phyloP scores from a whole-genome alignment of 2,797 vertebrate species.

The Brotula barbata region DNA sequence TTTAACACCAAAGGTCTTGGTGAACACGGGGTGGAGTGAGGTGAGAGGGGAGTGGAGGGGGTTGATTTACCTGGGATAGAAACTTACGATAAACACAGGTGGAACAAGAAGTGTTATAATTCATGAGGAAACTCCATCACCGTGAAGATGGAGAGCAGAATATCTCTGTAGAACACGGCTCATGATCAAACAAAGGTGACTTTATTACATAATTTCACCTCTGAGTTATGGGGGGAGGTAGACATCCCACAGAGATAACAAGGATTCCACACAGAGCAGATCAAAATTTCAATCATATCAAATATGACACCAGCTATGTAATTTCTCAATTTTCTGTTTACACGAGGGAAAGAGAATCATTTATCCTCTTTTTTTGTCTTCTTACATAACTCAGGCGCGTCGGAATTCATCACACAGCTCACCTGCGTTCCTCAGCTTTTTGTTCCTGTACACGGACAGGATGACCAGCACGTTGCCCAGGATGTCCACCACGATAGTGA shows the following conservation, averaged over 20 bases:
- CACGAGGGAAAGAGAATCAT: too few relatives aligned
- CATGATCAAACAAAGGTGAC: constrained; percentile 39
- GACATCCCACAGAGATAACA: constrained; percentile 1
- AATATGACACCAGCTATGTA: too few relatives aligned
- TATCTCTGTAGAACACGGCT: constrained; percentile 2
- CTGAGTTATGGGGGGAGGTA: constrained; percentile 41
- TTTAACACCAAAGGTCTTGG: constrained; percentile 34
- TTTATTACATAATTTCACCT: constrained; percentile 53
- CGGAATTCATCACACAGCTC: constrained; percentile 32
- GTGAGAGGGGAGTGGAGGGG: constrained; percentile 9
- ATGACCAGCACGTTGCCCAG: constrained; percentile 83
- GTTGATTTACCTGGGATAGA: constrained; percentile 60
- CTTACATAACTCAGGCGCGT: neutral
- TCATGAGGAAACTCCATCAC: constrained; percentile 53
- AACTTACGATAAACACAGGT: constrained; percentile 55
- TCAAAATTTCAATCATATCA: too few relatives aligned
- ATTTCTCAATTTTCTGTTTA: too few relatives aligned
- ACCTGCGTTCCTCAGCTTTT: constrained; percentile 84
- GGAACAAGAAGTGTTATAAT: constrained; percentile 46
- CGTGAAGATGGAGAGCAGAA: constrained; percentile 8
- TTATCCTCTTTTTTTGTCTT: neutral
- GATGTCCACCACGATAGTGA: constrained; percentile 83
- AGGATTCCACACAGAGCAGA: too few relatives aligned
- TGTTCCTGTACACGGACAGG: constrained; percentile 82
- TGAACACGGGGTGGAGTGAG: too few relatives aligned